These are phyloP conservation scores for Platyura marginata DNA, from an alignment of 1,140 invertebrate genomes.

Conservation along the genomic window DNA sequence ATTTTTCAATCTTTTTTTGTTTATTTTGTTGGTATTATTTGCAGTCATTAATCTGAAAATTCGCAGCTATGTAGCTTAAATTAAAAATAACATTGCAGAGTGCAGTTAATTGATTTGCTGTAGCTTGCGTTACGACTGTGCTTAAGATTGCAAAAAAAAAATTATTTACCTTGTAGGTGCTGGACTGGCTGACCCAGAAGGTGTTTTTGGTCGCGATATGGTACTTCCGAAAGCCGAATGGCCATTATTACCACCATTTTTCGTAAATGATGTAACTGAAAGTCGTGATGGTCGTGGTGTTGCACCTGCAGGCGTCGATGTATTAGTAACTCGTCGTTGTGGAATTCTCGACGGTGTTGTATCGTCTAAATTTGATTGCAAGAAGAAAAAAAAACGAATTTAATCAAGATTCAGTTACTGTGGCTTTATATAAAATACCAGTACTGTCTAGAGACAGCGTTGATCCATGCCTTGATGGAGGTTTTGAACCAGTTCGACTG, in stretches of 20 bases:
- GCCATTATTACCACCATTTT: conserved; percentile 22
- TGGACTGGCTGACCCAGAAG: conserved; percentile 50
- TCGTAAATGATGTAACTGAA: conserved; percentile 26
- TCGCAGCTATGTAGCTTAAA: no score
- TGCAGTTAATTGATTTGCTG: no score
- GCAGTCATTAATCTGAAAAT: no score
- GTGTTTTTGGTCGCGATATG: conserved; percentile 48
- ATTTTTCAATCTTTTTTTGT: no score
- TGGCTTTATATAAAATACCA: conserved; percentile 40
- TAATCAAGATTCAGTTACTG: neutral
- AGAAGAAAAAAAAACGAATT: neutral
- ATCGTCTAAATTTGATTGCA: conserved; percentile 32
- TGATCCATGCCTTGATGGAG: conserved; percentile 82
- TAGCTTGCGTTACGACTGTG: no score
- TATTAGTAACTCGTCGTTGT: conserved; percentile 36
- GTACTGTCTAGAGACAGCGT: conserved; percentile 79
- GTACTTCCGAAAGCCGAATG: conserved; percentile 18
- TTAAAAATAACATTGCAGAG: no score
- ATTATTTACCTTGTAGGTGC: conserved; percentile 42
- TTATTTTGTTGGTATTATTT: no score
- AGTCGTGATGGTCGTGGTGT: conserved; percentile 31
- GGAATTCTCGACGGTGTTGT: conserved; percentile 55
- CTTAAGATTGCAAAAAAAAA: conserved; percentile 4
- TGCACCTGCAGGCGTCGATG: conserved; percentile 29
- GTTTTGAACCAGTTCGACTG: conserved; percentile 68